phyloP scores from a whole-genome alignment of 2,888 invertebrate genomes.

The Mythimna pallens region DNA sequence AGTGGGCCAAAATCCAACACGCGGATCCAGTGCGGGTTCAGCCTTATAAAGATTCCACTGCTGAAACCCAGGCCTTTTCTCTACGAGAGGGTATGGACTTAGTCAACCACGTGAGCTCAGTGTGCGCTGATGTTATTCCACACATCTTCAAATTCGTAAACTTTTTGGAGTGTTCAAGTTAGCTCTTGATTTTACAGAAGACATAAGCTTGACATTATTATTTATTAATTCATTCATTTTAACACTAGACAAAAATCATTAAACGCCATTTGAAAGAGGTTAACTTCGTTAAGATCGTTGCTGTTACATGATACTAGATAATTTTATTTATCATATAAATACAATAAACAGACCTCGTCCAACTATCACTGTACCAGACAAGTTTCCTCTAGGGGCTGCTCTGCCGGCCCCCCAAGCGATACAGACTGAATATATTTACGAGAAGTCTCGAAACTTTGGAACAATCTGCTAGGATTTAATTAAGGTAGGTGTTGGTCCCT shows the following conservation, averaged over 20 bases:
- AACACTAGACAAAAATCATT: not conserved
- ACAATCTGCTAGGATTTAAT: constrained; percentile 55
- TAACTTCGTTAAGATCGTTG: not conserved
- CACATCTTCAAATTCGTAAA: not conserved
- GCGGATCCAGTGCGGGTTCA: no score
- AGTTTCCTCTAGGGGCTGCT: constrained; percentile 36
- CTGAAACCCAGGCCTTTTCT: not conserved
- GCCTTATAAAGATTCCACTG: not conserved
- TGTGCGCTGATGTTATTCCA: not conserved
- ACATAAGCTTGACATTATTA: not conserved
- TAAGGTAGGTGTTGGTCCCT: constrained; percentile 47
- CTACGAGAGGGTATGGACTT: not conserved
- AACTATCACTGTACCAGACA: constrained; percentile 20
- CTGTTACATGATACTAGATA: not conserved
- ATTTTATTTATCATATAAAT: not conserved
- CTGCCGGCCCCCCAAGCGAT: constrained; percentile 28
- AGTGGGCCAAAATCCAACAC: no score
- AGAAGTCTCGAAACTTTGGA: constrained; percentile 49
- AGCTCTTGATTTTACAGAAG: not conserved
- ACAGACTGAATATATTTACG: constrained; percentile 46
- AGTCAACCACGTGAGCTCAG: no score
- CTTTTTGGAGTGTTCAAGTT: no score
- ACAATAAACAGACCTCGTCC: constrained; percentile 1
- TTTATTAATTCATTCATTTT: not conserved
- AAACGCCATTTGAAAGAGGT: not conserved